Evolutionary conservation across 2,113 vertebrate genomes (phyloP).

Genomic region (Gymnogyps californianus): DNA sequence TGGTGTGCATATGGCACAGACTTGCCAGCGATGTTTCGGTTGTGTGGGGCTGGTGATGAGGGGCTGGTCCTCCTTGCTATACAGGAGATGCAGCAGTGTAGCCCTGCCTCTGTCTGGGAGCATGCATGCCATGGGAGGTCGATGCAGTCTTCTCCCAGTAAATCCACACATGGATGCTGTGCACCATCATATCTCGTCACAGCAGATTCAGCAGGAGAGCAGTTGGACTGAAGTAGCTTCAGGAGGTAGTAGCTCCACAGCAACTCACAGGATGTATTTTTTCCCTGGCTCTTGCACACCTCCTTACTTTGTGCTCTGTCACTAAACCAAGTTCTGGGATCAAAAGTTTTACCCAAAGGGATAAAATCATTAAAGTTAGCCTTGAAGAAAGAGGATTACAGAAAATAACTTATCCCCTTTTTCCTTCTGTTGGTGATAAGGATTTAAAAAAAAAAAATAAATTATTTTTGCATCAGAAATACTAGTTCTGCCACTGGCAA

Average conservation of each 20-base stretch:
- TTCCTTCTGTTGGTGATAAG: neutral
- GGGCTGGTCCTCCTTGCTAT: neutral
- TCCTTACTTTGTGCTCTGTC: neutral
- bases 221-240: neutral
- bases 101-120: neutral
- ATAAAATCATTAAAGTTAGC: neutral
- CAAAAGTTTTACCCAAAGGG: neutral
- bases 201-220: neutral
- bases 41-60: neutral
- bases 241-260: neutral
- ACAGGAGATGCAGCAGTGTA: too few relatives aligned
- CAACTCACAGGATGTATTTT: neutral
- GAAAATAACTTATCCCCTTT: neutral
- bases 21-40: neutral
- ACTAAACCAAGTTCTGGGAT: neutral
- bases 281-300: neutral
- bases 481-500: neutral
- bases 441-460: neutral
- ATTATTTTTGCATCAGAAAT: neutral
- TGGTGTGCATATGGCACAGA: neutral
- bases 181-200: too few relatives aligned
- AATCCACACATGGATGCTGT: neutral
- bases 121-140: accelerated
- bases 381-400: neutral
- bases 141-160: neutral